These are phyloP conservation scores for Percopsis transmontana DNA, from an alignment of 2,113 vertebrate species.

Conservation along the genomic window DNA sequence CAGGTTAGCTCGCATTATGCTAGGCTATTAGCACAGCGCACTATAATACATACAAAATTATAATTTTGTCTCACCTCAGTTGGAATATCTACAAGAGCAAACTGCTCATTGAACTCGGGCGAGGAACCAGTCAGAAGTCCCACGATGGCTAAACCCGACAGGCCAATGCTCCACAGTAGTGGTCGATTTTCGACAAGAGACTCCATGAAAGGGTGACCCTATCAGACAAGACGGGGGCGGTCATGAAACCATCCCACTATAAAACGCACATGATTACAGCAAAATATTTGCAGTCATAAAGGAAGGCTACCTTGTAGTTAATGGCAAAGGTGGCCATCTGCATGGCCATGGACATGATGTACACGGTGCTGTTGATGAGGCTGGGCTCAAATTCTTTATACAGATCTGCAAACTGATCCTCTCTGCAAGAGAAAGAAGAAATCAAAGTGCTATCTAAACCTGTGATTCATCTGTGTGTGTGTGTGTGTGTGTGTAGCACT, in stretches of 20 bases:
- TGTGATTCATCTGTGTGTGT: not conserved
- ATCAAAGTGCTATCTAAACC: constrained; percentile 7
- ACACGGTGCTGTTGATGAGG: constrained; percentile 96
- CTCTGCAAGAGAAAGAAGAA: constrained; percentile 65
- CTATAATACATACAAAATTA: not conserved
- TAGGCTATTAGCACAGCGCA: not conserved
- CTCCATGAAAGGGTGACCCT: constrained; percentile 98
- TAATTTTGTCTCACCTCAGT: constrained; percentile 80
- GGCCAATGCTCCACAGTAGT: constrained; percentile 88
- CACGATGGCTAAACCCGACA: constrained; percentile 86
- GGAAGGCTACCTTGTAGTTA: constrained; percentile 90
- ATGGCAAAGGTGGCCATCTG: constrained; percentile 98
- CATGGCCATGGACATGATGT: constrained; percentile 99
- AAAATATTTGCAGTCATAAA: not conserved
- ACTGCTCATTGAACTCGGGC: constrained; percentile 92
- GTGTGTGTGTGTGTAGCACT: constrained; percentile 6
- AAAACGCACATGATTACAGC: not conserved
- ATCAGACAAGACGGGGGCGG: constrained; percentile 19
- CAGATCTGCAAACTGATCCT: constrained; percentile 89
- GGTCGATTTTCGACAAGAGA: constrained; percentile 91
- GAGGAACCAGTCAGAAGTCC: constrained; percentile 89
- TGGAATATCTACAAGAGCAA: constrained; percentile 93
- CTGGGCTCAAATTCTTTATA: constrained; percentile 96
- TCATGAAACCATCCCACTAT: constrained; percentile 2
- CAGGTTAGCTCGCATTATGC: not conserved